These are phyloP conservation scores for Oceanodroma tethys DNA, from an alignment of 2,113 vertebrate species.

Conservation along the genomic window DNA sequence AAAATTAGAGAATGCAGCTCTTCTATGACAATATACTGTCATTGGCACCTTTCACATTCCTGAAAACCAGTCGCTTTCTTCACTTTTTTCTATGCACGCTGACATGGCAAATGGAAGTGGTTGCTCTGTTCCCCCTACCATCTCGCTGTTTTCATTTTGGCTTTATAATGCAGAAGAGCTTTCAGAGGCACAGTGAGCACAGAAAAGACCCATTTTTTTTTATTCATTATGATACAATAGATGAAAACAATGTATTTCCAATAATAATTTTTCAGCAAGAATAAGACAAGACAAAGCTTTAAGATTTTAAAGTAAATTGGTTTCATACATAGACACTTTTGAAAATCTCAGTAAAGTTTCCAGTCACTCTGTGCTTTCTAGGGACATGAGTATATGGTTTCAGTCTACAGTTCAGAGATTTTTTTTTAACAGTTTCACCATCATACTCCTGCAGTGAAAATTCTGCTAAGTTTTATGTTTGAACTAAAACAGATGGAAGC, in stretches of 20 bases:
- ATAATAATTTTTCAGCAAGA: background rate
- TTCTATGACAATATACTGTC: accelerated
- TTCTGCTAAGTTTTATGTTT: constrained; percentile 18
- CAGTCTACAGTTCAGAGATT: background rate
- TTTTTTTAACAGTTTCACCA: background rate
- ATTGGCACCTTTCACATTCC: background rate
- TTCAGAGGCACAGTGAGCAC: background rate
- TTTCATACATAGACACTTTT: background rate
- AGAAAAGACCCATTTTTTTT: background rate
- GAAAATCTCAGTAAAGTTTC: background rate
- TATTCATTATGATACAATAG: background rate
- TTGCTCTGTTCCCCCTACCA: background rate
- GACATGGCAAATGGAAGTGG: background rate
- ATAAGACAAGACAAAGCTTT: background rate
- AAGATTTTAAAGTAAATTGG: background rate
- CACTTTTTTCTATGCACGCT: background rate
- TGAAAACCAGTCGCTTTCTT: background rate
- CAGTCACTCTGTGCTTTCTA: background rate
- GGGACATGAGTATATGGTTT: background rate
- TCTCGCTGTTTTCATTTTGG: background rate
- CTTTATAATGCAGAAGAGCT: background rate
- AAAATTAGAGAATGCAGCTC: background rate
- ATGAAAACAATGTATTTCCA: background rate
- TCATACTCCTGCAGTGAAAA: background rate
- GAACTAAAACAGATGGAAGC: constrained; percentile 45